These are phyloP conservation scores for Morus bassanus DNA, from an alignment of 2,797 vertebrate species.

Conservation along the genomic window DNA sequence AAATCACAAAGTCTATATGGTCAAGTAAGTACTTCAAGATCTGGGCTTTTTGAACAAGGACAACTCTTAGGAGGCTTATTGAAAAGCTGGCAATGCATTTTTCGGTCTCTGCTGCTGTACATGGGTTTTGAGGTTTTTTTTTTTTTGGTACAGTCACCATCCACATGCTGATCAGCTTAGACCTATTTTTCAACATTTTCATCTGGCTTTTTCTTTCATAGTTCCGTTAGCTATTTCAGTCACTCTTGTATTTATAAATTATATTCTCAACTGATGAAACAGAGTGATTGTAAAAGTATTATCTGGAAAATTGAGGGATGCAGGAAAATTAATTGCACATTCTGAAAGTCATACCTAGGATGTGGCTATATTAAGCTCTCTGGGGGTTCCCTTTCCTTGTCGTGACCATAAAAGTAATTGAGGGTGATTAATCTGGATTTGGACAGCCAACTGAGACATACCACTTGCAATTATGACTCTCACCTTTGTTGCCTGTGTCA, in stretches of 20 bases:
- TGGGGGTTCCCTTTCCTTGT: background rate
- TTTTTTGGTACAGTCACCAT: background rate
- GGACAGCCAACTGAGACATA: background rate
- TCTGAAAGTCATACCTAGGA: background rate
- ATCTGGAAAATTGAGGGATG: background rate
- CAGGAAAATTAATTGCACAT: background rate
- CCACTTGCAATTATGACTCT: background rate
- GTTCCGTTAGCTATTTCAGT: background rate
- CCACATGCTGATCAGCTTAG: background rate
- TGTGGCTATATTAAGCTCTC: background rate
- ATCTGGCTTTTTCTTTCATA: background rate
- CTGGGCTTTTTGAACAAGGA: background rate
- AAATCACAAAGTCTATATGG: background rate
- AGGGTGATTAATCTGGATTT: background rate
- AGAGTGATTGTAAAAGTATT: background rate
- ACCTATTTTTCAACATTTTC: background rate
- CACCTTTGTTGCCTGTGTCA: background rate
- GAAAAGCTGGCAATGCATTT: background rate
- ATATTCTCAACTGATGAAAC: background rate
- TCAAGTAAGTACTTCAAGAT: background rate
- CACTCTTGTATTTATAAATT: background rate
- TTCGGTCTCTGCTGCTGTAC: background rate
- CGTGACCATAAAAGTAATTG: background rate
- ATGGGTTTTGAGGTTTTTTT: accelerated
- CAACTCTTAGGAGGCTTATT: background rate